Conservation (phyloP, 2,113 vertebrate species). For the Sclerurus mexicanus region DNA sequence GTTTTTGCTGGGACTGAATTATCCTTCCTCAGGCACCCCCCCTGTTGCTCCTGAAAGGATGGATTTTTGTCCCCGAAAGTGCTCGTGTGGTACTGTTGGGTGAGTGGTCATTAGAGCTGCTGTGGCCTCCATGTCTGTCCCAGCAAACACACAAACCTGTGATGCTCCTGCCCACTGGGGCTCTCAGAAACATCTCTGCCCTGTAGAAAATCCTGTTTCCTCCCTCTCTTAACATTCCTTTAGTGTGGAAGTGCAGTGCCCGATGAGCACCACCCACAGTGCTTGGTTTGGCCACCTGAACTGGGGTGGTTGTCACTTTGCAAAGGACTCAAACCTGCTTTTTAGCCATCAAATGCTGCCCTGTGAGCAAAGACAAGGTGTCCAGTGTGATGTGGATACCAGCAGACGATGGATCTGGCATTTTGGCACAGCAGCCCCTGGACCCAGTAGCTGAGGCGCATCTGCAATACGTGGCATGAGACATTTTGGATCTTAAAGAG, state of each 20-base stretch:
- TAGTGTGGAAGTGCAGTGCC: not conserved
- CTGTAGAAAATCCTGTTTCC: not conserved
- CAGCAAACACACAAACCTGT: not conserved
- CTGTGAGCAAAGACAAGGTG: not conserved
- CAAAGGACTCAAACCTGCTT: not conserved
- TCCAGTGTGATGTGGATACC: not conserved
- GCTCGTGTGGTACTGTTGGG: not conserved
- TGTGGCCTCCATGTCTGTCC: not conserved
- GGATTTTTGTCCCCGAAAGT: not conserved
- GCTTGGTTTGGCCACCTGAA: not conserved
- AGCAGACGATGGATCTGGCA: not conserved
- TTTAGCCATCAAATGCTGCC: not conserved
- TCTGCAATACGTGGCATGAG: accelerated
- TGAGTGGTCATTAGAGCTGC: not conserved
- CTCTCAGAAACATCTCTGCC: not conserved
- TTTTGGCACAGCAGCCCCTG: not conserved
- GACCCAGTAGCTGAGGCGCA: not conserved
- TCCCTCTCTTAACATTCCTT: not conserved
- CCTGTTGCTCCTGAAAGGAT: not conserved
- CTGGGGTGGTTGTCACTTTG: not conserved
- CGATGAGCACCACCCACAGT: accelerated
- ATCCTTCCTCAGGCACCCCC: not conserved
- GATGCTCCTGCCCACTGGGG: not conserved
- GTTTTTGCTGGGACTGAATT: not conserved
- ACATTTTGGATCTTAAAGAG: not conserved